Base-by-base conservation (phyloP, 2,113 vertebrate genomes). In the Lepidothrix coronata region DNA sequence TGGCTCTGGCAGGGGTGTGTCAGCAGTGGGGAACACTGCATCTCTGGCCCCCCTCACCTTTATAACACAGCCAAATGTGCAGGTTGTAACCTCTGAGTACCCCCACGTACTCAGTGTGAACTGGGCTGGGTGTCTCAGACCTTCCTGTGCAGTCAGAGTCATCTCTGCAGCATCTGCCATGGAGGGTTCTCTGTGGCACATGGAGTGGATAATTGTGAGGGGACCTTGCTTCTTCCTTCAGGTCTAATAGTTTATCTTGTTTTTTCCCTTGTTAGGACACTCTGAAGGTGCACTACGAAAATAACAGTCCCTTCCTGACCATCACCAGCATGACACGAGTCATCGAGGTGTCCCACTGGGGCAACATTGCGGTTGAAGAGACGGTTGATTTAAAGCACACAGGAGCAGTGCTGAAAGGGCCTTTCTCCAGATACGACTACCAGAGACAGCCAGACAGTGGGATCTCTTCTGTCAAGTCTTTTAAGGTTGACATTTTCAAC, bases 261-360 rank as follows among this genome's bases (percentile, higher is more conserved):
- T 49, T 44, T 33, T 76, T 46, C 51, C 59, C 27, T 65, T 7
- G 9, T 62, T 93, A 99, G 99, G 99, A 99, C 83, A 71, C 97
- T 22, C 97, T 99, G 97, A 99, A 98, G 97, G 98, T 99, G 37
- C 99, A 99, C 95, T 99, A 99, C n/a, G 99, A 99, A 97, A 99
- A 99, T 97, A 99, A 99, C 97, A 97, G 98, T 12, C 99, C 99
- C 1, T 99, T 99, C 97, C 98, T 99, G 88, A 99, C 99, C 72
- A 99, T 99, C 97, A 99, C 98, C 90, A 99, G 98, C 85, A 99
- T 99, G 98, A 99, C 98, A 9, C 98, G 99, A 20, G 98, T 98
- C 89, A 99, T 99, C 0, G 99, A 99, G 96, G 99, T 99, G 46
- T 99, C 99, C 55, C 99, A 99, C 96, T 99, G 99, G 99, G 99